These are phyloP conservation scores for Bombus polaris DNA, from an alignment of 1,140 invertebrate species.

Conservation along the genomic window DNA sequence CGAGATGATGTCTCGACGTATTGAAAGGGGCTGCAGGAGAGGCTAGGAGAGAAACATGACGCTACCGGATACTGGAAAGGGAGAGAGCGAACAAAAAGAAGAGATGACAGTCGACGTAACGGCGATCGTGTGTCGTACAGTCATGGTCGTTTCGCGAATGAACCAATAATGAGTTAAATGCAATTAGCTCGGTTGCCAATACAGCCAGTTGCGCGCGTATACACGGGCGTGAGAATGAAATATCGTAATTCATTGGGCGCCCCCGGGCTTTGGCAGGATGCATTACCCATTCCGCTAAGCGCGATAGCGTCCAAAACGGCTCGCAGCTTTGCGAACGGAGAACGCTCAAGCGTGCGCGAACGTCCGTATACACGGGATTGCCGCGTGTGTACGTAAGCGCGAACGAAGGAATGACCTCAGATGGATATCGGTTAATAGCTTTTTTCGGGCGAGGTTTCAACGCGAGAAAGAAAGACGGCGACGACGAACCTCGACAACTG, in stretches of 20 bases:
- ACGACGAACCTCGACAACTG: constrained; percentile 28
- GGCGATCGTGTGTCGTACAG: constrained; percentile 17
- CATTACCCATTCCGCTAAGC: constrained; percentile 71
- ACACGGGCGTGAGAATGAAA: constrained; percentile 74
- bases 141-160: constrained; percentile 40
- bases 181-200: constrained; percentile 70
- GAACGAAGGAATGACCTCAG: constrained; percentile 77
- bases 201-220: constrained; percentile 55
- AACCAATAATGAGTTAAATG: constrained; percentile 74
- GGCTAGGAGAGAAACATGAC: not conserved
- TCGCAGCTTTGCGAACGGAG: constrained; percentile 21
- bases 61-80: not conserved
- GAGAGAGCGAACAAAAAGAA: not conserved
- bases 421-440: constrained; percentile 81
- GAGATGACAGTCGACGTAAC: no score
- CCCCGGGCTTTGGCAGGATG: constrained; percentile 70
- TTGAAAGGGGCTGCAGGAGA: not conserved
- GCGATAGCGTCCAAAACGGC: constrained; percentile 68
- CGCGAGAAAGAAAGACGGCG: not conserved
- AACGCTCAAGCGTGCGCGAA: not conserved
- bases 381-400: constrained; percentile 41
- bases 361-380: not conserved
- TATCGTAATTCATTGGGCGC: constrained; percentile 77
- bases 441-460: constrained; percentile 65
- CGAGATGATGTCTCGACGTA: constrained; percentile 10